Evolutionary conservation across 1,140 invertebrate species (phyloP).

Genomic region (Saccostrea cuccullata): DNA sequence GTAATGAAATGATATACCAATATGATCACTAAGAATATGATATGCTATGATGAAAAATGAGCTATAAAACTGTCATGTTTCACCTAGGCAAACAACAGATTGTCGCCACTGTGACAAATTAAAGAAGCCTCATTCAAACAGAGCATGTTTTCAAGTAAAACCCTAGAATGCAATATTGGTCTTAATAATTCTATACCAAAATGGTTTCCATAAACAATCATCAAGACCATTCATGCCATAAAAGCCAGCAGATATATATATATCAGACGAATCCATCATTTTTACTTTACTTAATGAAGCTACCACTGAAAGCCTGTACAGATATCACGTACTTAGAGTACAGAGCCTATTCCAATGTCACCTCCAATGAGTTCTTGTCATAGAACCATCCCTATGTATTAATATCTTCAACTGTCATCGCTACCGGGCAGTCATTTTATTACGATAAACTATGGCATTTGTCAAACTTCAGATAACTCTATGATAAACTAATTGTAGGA

Average conservation of each 20-base stretch:
- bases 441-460: too few relatives aligned
- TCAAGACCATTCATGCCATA: neutral
- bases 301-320: neutral
- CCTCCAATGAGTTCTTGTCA: too few relatives aligned
- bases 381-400: too few relatives aligned
- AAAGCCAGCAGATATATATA: neutral
- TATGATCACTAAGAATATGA: neutral
- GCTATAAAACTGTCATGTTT: neutral
- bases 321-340: neutral
- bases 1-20: neutral
- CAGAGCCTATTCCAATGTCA: neutral
- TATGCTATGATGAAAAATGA: neutral
- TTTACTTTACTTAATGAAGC: neutral
- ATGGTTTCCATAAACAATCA: neutral
- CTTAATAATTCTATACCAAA: neutral
- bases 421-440: too few relatives aligned
- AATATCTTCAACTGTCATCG: too few relatives aligned
- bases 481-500: too few relatives aligned
- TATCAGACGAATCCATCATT: neutral
- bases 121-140: conserved; percentile 2
- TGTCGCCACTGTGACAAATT: conserved; percentile 12
- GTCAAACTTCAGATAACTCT: too few relatives aligned
- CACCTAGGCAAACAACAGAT: neutral
- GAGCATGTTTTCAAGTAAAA: neutral
- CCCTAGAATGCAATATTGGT: neutral